Base-by-base conservation (phyloP, 2,113 vertebrate species). In the Argyrosomus japonicus region DNA sequence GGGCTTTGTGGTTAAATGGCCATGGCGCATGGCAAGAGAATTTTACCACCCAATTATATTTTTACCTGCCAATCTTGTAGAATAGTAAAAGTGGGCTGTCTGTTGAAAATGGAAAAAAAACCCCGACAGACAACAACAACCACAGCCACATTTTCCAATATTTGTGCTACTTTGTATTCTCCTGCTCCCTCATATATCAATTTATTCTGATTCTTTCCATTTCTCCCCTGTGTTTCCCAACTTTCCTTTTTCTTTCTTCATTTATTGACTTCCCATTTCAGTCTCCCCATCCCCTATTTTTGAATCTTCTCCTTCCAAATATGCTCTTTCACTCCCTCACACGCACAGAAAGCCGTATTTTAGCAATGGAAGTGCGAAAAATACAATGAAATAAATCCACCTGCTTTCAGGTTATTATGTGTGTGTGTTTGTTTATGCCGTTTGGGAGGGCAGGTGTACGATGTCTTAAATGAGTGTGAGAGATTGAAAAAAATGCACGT, bases 1-100 rank as follows among this genome's bases (percentile, higher is more conserved):
- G 19, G 53, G 32, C 61, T 58, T 83, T 62, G 47, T 81, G 65
- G 61, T 76, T 84, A 63, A 77, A 81, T 77, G 74, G 67, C 51
- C 14, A 2, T 23, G 25, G 19, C 65, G 48, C 68, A 75, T 50
- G 13, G 62, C 27, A 25, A 71, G 43, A 72, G 12, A 64, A 70
- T 71, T 72, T 69, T 53, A 77, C 51, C 69, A 70, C 27, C 82
- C 81, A 86, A 81, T 90, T 89, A 83, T 79, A 76, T 54, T 85
- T 78, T 56, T 40, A 83, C 69, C 70, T 83, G 76, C 51, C 81
- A 87, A 18, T 81, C 73, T 75, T 67, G n/a, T 21, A 27, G 21
- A 57, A 57, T 9, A 18, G 45, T 29, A 25, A 17, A 81, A 51
- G 61, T 77, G n/a, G 51, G 25, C 51, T 79, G 40, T 14, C 68